phyloP scores from a whole-genome alignment of 2,797 vertebrate species.

The Chromis chromis region DNA sequence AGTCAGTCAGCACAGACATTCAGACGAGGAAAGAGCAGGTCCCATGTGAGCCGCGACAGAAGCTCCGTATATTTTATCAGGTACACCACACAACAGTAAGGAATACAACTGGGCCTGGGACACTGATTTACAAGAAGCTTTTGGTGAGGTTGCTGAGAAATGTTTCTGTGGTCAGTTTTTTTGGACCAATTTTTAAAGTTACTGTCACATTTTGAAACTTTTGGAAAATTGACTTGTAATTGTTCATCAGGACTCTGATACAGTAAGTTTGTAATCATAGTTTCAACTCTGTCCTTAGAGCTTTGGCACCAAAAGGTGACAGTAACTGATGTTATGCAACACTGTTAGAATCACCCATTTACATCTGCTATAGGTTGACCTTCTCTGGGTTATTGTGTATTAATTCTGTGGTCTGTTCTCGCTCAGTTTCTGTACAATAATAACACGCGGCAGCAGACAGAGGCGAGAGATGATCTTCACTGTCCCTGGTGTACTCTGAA shows the following conservation, averaged over 20 bases:
- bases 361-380: conserved; percentile 1
- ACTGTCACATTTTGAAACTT: conserved; percentile 19
- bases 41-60: conserved; percentile 93
- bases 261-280: not conserved
- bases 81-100: conserved; percentile 76
- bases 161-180: conserved; percentile 11
- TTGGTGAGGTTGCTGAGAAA: conserved; percentile 29
- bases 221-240: not conserved
- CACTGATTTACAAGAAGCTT: conserved; percentile 20
- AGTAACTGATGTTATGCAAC: conserved; percentile 7
- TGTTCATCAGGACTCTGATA: not conserved
- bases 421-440: conserved; percentile 96
- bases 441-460: conserved; percentile 97
- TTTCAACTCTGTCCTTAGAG: not conserved
- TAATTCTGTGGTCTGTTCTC: conserved; percentile 35
- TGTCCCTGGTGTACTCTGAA: conserved; percentile 99
- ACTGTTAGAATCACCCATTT: conserved; percentile 18
- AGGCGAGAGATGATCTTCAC: conserved; percentile 96
- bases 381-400: not conserved
- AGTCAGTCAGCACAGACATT: conserved; percentile 90
- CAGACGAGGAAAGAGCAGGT: conserved; percentile 93
- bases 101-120: conserved; percentile 11
- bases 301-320: conserved; percentile 15
- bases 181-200: not conserved
- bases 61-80: conserved; percentile 99